These are phyloP conservation scores for Geotrupes spiniger DNA, from an alignment of 2,888 invertebrate genomes.

Conservation along the genomic window DNA sequence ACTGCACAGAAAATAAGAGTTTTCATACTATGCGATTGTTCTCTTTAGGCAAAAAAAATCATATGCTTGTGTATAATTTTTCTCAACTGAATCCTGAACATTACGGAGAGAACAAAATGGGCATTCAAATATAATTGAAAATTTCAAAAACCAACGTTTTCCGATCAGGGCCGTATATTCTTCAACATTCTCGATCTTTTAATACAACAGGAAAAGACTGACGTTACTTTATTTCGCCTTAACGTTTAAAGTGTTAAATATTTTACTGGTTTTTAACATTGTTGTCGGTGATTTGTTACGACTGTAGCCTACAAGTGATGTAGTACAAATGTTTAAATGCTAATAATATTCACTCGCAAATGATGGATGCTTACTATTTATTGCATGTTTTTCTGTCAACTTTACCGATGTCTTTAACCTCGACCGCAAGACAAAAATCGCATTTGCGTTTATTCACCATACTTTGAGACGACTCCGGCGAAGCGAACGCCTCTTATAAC, in stretches of 20 bases:
- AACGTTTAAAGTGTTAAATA: constrained; percentile 8
- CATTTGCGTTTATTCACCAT: constrained; percentile 13
- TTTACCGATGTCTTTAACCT: constrained; percentile 39
- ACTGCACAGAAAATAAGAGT: no score
- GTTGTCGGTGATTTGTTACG: constrained; percentile 16
- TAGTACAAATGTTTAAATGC: constrained; percentile 28
- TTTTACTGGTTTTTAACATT: constrained; percentile 15
- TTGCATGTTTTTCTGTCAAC: constrained; percentile 36
- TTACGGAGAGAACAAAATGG: no score
- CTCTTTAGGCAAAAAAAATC: no score
- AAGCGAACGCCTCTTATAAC: not conserved
- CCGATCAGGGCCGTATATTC: no score
- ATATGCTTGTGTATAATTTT: no score
- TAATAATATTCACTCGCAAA: constrained; percentile 34
- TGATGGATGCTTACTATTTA: constrained; percentile 38
- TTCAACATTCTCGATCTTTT: no score
- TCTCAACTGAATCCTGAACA: no score
- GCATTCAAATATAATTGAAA: no score
- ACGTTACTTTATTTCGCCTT: constrained; percentile 7
- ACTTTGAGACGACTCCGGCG: constrained; percentile 1
- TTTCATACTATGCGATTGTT: no score
- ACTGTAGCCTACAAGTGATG: constrained; percentile 10
- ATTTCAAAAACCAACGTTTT: no score
- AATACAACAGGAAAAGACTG: not conserved
- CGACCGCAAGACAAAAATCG: constrained; percentile 21